These are phyloP conservation scores for Phylloscopus collybita DNA, from an alignment of 2,797 vertebrate genomes.

Conservation along the genomic window DNA sequence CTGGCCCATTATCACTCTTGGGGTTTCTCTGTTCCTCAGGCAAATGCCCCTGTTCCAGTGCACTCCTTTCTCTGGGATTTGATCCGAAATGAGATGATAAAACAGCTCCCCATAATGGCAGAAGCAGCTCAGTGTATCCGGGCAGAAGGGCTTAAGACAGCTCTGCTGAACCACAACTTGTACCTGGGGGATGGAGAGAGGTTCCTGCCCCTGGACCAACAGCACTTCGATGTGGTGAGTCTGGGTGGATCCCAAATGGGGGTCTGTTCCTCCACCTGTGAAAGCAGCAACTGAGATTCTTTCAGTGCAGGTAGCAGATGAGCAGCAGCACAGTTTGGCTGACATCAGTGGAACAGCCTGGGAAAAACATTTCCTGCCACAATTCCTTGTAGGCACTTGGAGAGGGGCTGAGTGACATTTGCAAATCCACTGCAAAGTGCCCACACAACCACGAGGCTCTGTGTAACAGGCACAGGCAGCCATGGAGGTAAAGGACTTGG, in stretches of 20 bases:
- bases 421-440: neutral
- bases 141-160: slow-evolving; percentile 80
- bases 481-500: neutral
- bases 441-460: neutral
- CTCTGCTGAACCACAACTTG: slow-evolving; percentile 80
- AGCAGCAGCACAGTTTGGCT: neutral
- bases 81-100: slow-evolving; percentile 67
- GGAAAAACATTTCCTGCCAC: neutral
- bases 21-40: slow-evolving; percentile 61
- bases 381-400: neutral
- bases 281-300: neutral
- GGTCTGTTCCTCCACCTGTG: neutral
- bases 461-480: neutral
- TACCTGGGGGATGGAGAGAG: slow-evolving; percentile 64
- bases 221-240: slow-evolving; percentile 84
- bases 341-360: neutral
- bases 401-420: neutral
- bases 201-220: slow-evolving; percentile 73
- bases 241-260: neutral
- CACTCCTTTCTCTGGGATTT: slow-evolving; percentile 76
- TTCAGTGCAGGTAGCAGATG: neutral
- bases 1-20: neutral
- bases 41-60: slow-evolving; percentile 71
- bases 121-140: slow-evolving; percentile 79
- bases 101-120: slow-evolving; percentile 78